Evolutionary conservation across 2,888 invertebrate species (phyloP), one percentile per base, ranked within the genome.

Genomic region (Noctua fimbriata): DNA sequence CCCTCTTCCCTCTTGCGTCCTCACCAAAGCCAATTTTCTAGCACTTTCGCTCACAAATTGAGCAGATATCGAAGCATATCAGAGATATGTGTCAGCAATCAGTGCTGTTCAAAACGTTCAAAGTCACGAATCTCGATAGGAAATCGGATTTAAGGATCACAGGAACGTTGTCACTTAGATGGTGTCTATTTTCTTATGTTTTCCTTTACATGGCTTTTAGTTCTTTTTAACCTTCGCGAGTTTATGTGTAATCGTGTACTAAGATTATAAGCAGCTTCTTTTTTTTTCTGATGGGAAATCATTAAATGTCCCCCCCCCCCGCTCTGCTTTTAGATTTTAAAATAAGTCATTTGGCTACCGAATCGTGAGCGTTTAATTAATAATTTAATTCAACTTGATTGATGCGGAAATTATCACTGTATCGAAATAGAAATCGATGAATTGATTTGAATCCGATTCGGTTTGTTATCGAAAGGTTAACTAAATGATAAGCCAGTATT

Each of bases 121-220:
- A 55, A 80, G 69, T 75, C 69, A 52, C 63, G 69, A 76, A 74
- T 83, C 69, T 60, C 21, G 49, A 72, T 36, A 66, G 79, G 71
- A 87, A 87, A 83, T 84, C 79, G 66, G 73, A 83, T 83, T 83
- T 76, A 67, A 67, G 73, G 75, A 78, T 76, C 87, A 58, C 66
- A 72, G 41, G 47, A 73, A 58, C 58, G 14, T 70, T 76, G 28
- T n/a, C 76, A 66, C 12, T 70, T 32, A 24, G 6, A 63, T 32
- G 36, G 28, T 49, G 58, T 74, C 18, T 75, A 36, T 69, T 47
- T 75, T 69, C 16, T n/a, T 63, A 14, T 72, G 47, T 78, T 66
- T 70, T 72, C 44, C 14, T 44, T 28, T 41, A 69, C 36, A 24
- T 66, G 3, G 24, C 4, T 41, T 21, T 55, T 21, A 41, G 28